These are phyloP conservation scores for Hermaeophaga mercurialis DNA, from an alignment of 2,888 invertebrate genomes.

Conservation along the genomic window DNA sequence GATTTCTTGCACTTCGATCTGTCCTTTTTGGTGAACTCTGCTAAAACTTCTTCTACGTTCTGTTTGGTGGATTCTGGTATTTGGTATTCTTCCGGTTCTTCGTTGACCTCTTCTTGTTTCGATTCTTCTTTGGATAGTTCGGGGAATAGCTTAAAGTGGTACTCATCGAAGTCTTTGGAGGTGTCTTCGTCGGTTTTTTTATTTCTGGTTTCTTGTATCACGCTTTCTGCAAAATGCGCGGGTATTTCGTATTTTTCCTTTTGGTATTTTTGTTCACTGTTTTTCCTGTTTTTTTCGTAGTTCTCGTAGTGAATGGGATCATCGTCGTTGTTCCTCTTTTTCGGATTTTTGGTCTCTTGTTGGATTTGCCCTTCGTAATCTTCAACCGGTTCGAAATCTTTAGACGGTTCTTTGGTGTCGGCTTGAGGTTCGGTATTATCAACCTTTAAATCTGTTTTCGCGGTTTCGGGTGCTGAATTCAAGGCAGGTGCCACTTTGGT, in stretches of 20 bases:
- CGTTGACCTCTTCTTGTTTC: constrained; percentile 51
- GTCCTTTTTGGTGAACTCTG: constrained; percentile 76
- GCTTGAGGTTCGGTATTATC: constrained; percentile 28
- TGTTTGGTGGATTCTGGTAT: constrained; percentile 64
- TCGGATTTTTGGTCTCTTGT: constrained; percentile 26
- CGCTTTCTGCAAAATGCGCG: constrained; percentile 45
- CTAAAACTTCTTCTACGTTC: constrained; percentile 72
- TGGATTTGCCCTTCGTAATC: constrained; percentile 31
- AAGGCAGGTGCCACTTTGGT: constrained; percentile 41
- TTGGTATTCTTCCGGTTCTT: constrained; percentile 39
- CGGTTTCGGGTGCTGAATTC: constrained; percentile 27
- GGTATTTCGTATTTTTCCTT: constrained; percentile 47
- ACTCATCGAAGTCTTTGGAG: constrained; percentile 61
- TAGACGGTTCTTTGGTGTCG: constrained; percentile 7
- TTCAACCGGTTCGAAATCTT: constrained; percentile 36
- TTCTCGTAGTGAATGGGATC: constrained; percentile 18
- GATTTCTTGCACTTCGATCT: constrained; percentile 74
- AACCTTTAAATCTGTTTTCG: constrained; percentile 49
- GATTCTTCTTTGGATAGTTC: constrained; percentile 51
- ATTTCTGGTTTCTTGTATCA: constrained; percentile 36
- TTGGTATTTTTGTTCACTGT: constrained; percentile 12
- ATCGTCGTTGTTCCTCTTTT: constrained; percentile 30
- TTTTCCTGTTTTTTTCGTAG: constrained; percentile 25
- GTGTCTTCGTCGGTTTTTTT: constrained; percentile 43
- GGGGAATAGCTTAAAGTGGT: constrained; percentile 58